phyloP scores from a whole-genome alignment of 1,140 invertebrate genomes.

The Atta cephalotes region DNA sequence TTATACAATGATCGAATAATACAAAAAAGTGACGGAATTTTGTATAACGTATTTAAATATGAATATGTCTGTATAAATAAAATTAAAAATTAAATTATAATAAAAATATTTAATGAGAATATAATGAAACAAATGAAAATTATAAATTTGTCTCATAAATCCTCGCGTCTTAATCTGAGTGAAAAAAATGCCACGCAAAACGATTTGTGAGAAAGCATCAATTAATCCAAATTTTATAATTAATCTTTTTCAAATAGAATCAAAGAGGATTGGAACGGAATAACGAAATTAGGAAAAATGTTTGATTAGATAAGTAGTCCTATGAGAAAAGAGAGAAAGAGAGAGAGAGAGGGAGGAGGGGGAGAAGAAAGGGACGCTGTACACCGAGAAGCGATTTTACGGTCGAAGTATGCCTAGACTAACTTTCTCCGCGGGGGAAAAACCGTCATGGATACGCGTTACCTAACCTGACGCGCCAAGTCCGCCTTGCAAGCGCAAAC shows the following conservation, averaged over 20 bases:
- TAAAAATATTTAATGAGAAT: neutral
- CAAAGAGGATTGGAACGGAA: neutral
- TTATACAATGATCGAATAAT: neutral
- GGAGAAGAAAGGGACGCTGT: neutral
- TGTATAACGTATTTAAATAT: neutral
- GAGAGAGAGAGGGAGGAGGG: neutral
- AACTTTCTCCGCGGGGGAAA: slow-evolving; percentile 74
- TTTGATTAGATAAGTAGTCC: neutral
- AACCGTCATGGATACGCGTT: slow-evolving; percentile 73
- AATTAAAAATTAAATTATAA: neutral
- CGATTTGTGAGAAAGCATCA: neutral
- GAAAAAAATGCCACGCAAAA: neutral
- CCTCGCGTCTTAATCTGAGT: neutral
- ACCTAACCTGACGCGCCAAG: slow-evolving; percentile 74
- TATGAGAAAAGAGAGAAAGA: neutral
- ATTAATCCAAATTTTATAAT: neutral
- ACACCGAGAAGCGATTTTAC: slow-evolving; percentile 71
- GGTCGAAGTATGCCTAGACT: slow-evolving; percentile 71
- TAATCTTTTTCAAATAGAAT: neutral
- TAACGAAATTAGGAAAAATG: neutral
- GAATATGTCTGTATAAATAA: neutral
- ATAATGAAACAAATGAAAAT: neutral
- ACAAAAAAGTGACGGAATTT: neutral
- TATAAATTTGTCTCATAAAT: neutral
- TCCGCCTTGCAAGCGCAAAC: slow-evolving; percentile 59